phyloP scores from a whole-genome alignment of 1,140 invertebrate species.

The Solenopsis fugax region DNA sequence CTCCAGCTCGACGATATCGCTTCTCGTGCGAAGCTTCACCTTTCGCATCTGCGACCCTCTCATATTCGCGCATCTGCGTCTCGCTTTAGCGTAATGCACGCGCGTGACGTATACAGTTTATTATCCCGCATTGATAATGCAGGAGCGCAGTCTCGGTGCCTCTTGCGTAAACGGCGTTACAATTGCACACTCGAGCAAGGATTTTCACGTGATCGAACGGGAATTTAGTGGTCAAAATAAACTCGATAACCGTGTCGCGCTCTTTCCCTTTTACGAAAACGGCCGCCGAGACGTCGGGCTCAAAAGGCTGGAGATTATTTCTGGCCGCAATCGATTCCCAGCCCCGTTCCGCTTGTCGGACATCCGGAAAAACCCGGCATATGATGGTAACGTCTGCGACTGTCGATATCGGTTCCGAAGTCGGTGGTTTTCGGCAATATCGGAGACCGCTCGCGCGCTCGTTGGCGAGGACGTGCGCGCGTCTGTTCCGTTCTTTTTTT shows the following conservation, averaged over 20 bases:
- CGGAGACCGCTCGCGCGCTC: constrained; percentile 21
- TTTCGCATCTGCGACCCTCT: constrained; percentile 58
- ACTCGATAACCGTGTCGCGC: constrained; percentile 46
- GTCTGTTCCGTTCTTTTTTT: neutral
- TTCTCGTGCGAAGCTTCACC: constrained; percentile 53
- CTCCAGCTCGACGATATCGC: constrained; percentile 70
- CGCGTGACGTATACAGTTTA: constrained; percentile 51
- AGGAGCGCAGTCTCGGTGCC: neutral
- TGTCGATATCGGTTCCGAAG: constrained; percentile 70
- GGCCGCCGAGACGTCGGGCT: constrained; percentile 47
- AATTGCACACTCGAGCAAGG: neutral
- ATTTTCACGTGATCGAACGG: constrained; percentile 30
- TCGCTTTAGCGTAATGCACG: constrained; percentile 38
- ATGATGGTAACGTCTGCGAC: constrained; percentile 70
- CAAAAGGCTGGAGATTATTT: constrained; percentile 63
- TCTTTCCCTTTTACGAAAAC: constrained; percentile 22
- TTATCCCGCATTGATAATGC: constrained; percentile 35
- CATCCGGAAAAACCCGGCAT: constrained; percentile 66
- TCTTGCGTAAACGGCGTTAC: constrained; percentile 8
- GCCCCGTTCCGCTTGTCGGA: constrained; percentile 50
- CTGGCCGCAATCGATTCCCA: constrained; percentile 63
- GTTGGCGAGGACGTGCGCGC: constrained; percentile 19
- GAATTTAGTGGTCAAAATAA: constrained; percentile 55
- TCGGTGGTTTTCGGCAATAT: constrained; percentile 74
- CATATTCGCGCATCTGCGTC: constrained; percentile 52